Percentiles rank a stretch among this genome's conserved stretches.
These are phyloP conservation scores for Bovichtus variegatus DNA, from an alignment of 2,797 vertebrate species.

Conservation along the genomic window DNA sequence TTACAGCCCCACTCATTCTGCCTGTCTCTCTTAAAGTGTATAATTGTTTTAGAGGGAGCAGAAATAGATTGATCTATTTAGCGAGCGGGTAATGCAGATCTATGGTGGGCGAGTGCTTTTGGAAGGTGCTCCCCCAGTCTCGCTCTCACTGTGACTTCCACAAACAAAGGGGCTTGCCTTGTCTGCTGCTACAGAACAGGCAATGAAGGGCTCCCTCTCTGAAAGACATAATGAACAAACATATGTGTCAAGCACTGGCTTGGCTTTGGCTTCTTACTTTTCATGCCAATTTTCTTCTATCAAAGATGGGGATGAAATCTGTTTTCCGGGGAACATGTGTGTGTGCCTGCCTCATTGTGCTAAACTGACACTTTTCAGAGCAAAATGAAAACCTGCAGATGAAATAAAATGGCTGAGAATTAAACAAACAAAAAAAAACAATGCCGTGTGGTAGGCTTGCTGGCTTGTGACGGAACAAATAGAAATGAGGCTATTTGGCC, in stretches of 20 bases:
- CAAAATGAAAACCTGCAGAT: slow-evolving; percentile 69
- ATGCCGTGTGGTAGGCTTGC: slow-evolving; percentile 23
- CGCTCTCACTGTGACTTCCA: slow-evolving; percentile 82
- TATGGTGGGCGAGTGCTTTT: slow-evolving; percentile 76
- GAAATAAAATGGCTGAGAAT: slow-evolving; percentile 40
- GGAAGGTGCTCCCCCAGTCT: slow-evolving; percentile 76
- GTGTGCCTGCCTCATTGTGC: slow-evolving; percentile 16
- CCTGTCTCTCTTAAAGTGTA: slow-evolving; percentile 46
- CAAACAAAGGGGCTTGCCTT: slow-evolving; percentile 86
- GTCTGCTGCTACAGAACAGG: slow-evolving; percentile 85
- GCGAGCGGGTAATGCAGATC: slow-evolving; percentile 78
- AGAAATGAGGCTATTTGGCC: slow-evolving; percentile 75
- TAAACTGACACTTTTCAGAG: slow-evolving; percentile 65
- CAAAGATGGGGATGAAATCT: slow-evolving; percentile 40
- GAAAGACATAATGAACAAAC: slow-evolving; percentile 84
- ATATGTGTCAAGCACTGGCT: slow-evolving; percentile 80
- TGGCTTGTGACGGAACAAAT: slow-evolving; percentile 53
- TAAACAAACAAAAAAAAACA: neutral
- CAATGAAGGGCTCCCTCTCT: slow-evolving; percentile 86
- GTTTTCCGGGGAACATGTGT: slow-evolving; percentile 13
- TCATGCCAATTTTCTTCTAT: slow-evolving; percentile 73
- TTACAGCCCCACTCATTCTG: slow-evolving; percentile 40
- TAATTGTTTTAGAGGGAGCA: slow-evolving; percentile 67
- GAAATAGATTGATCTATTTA: slow-evolving; percentile 73
- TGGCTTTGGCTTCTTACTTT: slow-evolving; percentile 62